Base-by-base conservation (phyloP, 2,797 vertebrate species). In the Enteromius thamalakanensis region DNA sequence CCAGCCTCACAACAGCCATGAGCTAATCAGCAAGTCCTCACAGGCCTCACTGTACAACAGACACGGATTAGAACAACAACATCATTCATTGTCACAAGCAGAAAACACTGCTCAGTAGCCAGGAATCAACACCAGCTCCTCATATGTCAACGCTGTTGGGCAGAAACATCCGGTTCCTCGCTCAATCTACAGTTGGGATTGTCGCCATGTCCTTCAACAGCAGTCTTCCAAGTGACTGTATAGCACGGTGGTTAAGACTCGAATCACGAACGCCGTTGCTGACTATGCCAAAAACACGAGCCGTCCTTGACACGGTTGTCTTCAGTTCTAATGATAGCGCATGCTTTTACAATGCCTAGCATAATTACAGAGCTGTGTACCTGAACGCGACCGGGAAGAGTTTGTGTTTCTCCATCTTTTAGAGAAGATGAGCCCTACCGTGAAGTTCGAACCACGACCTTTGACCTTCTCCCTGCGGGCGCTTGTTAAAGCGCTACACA, bases 361-460 rank as follows among this genome's bases (percentile, higher is more conserved):
- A 88, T 91, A 94, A 94, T 90, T 88, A 89, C 91, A 93, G 86
- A 92, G 91, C 86, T 29, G 17, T 45, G 45, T 55, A 84, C 90
- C 90, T 84, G 69, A 86, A 62, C 17, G 71, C 40, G 53, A 80
- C 32, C 79, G 88, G 76, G 76, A 83, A 81, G 79, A 69, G 58
- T 37, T 26, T 37, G 65, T 26, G 47, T 34, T 78, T 29, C 23
- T 51, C 47, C 69, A 85, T 82, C 84, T 77, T 65, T 84, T 37
- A 79, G 85, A 90, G 85, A 88, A 74, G 85, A 88, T 90, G 84
- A 87, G 79, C 72, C 58, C 60, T 85, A 85, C 87, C 84, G 84
- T 80, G 84, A 70, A 75, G 86, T 84, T 80, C 84, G 84, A 87
- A 78, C 29, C 78, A 77, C 91, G 82, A 93, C 92, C 72, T 87